Conservation (phyloP, 2,888 invertebrate species). For the Limnephilus rhombicus region DNA sequence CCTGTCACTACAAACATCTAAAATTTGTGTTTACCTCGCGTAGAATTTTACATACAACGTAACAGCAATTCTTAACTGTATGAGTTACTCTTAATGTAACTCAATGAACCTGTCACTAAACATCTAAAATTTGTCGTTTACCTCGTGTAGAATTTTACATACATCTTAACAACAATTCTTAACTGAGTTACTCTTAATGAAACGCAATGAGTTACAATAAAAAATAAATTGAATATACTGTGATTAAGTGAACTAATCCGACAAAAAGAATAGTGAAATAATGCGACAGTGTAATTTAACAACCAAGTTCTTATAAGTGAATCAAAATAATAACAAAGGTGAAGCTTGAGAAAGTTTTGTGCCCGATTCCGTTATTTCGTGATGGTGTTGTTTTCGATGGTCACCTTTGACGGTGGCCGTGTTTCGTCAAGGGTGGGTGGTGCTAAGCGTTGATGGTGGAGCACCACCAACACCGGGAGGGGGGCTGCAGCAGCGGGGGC, state of each 20-base stretch:
- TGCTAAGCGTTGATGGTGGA: conserved; percentile 28
- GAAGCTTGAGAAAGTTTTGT: neutral
- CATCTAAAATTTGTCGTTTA: neutral
- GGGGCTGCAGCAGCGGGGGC: conserved; percentile 42
- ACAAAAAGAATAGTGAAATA: neutral
- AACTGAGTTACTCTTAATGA: no score
- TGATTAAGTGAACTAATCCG: no score
- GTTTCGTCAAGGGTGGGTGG: neutral
- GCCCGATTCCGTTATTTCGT: neutral
- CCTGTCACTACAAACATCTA: no score
- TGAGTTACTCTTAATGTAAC: no score
- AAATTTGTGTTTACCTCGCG: neutral
- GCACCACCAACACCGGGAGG: conserved; percentile 22
- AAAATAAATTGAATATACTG: no score
- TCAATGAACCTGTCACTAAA: no score
- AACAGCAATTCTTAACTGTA: neutral
- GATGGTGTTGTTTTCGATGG: neutral
- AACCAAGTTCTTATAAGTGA: neutral
- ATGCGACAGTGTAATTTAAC: neutral
- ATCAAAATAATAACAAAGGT: neutral
- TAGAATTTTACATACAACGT: neutral
- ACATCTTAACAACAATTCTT: neutral
- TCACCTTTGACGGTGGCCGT: neutral
- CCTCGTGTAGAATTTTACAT: neutral
- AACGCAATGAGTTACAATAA: no score